These are phyloP conservation scores for Choloepus didactylus DNA, from an alignment of 2,797 vertebrate species.

Conservation along the genomic window DNA sequence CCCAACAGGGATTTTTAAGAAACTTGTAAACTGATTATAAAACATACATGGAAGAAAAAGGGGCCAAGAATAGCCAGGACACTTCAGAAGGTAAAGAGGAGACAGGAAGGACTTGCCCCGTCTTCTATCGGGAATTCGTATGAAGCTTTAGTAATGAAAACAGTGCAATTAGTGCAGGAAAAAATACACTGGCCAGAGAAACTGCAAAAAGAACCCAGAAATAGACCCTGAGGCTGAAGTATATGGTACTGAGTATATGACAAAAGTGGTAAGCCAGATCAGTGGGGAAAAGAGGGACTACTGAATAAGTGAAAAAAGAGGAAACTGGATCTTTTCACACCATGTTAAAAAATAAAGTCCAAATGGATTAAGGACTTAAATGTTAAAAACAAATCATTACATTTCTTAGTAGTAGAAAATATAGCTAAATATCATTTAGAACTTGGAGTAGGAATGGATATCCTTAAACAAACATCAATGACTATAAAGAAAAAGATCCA, in stretches of 20 bases:
- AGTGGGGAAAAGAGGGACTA: neutral
- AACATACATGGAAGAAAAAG: neutral
- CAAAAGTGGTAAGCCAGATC: neutral
- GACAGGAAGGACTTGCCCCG: neutral
- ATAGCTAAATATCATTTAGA: neutral
- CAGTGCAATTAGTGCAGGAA: neutral
- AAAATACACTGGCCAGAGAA: neutral
- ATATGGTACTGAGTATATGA: neutral
- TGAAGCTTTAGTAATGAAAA: neutral
- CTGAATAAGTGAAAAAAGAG: neutral
- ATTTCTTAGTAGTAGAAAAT: slow-evolving; percentile 20
- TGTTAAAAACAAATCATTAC: slow-evolving; percentile 3
- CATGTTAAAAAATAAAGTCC: neutral
- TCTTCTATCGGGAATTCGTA: neutral
- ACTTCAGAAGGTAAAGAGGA: neutral
- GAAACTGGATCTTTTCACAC: neutral
- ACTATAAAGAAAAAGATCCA: neutral
- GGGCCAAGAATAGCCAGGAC: neutral
- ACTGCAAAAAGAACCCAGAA: neutral
- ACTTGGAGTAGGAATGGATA: neutral
- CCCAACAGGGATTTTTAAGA: neutral
- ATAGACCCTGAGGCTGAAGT: neutral
- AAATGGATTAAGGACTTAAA: neutral
- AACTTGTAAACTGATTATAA: neutral
- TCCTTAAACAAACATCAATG: neutral